Evolutionary conservation across 64 coral and sea anemone species (phyloP).

Genomic region (Orbicella faveolata): DNA sequence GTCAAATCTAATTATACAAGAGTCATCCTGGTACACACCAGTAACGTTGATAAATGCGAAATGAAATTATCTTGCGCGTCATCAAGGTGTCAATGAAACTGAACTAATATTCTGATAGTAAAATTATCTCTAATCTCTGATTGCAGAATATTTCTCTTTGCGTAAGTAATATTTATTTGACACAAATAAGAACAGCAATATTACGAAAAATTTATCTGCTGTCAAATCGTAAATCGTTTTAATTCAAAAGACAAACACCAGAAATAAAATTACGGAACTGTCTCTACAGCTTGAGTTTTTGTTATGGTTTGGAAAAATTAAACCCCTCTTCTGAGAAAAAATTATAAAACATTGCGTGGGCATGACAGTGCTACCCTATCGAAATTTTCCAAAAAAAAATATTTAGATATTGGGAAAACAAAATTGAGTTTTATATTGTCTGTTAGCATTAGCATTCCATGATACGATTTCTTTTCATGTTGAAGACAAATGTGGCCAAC

Average conservation of each 20-base stretch:
- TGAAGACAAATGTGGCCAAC: too few relatives aligned
- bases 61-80: background rate
- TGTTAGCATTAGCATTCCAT: too few relatives aligned
- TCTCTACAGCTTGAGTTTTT: too few relatives aligned
- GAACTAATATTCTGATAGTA: background rate
- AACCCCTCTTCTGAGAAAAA: background rate
- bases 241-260: conserved; percentile 7
- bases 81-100: background rate
- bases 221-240: background rate
- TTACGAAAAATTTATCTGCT: background rate
- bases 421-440: too few relatives aligned
- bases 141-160: conserved; percentile 5
- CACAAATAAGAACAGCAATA: background rate
- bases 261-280: background rate
- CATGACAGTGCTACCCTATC: too few relatives aligned
- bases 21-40: too few relatives aligned
- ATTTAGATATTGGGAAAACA: too few relatives aligned
- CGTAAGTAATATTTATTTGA: conserved; percentile 1
- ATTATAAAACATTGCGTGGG: too few relatives aligned
- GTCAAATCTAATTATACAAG: too few relatives aligned
- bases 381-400: too few relatives aligned
- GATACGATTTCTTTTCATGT: too few relatives aligned
- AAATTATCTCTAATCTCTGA: background rate
- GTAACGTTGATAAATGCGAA: too few relatives aligned
- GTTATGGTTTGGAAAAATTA: background rate